phyloP scores from a whole-genome alignment of 2,888 invertebrate genomes.

The Litoditis marina region DNA sequence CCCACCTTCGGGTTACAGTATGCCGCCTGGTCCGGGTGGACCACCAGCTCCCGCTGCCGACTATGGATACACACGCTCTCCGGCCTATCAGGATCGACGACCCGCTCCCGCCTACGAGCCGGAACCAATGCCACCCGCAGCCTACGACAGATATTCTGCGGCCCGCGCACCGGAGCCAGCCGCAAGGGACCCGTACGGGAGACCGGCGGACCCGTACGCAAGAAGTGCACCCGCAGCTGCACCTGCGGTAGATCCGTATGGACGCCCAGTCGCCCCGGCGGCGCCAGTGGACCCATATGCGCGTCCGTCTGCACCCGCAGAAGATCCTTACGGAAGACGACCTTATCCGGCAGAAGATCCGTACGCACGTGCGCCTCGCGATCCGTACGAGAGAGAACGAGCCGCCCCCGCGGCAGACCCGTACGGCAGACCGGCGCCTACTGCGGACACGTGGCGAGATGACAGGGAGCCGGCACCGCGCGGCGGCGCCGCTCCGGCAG shows the following conservation, averaged over 20 bases:
- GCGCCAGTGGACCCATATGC: constrained; percentile 4
- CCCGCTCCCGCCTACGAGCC: not conserved
- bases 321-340: constrained; percentile 12
- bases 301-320: not conserved
- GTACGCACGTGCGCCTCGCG: not conserved
- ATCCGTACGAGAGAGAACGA: constrained; percentile 6
- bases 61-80: constrained; percentile 5
- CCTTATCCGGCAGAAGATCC: constrained; percentile 6
- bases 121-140: not conserved
- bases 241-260: constrained; percentile 11
- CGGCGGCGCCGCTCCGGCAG: constrained; percentile 7
- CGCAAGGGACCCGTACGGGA: constrained; percentile 4
- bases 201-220: not conserved
- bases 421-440: constrained; percentile 17
- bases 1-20: not conserved
- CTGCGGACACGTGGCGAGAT: constrained; percentile 9
- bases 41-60: not conserved
- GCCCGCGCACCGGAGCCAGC: constrained; percentile 1
- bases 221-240: not conserved
- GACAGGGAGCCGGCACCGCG: constrained; percentile 8
- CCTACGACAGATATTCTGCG: not conserved
- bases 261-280: not conserved
- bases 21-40: not conserved
- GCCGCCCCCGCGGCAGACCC: constrained; percentile 12
- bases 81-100: not conserved